These are phyloP conservation scores for Tipula unca DNA, from an alignment of 2,888 invertebrate genomes.

Conservation along the genomic window DNA sequence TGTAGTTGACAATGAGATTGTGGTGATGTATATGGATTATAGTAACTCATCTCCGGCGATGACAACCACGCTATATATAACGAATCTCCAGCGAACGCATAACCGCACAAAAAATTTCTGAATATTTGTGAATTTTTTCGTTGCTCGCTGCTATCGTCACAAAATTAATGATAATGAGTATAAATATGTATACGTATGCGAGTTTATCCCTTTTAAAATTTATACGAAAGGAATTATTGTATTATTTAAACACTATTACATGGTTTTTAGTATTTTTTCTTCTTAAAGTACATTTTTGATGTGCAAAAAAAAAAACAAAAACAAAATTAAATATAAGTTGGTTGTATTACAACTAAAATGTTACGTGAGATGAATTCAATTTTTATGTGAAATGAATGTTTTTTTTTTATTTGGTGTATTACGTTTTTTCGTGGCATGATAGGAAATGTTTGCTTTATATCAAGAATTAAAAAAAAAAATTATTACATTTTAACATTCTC, in stretches of 20 bases:
- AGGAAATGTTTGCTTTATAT: not conserved
- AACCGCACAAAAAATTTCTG: not conserved
- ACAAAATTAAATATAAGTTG: not conserved
- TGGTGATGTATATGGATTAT: not conserved
- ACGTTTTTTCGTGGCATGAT: not conserved
- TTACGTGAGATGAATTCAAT: constrained; percentile 17
- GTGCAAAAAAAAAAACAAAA: constrained; percentile 18
- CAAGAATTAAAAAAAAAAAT: not conserved
- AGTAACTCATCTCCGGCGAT: not conserved
- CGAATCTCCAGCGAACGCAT: not conserved
- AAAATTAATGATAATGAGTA: not conserved
- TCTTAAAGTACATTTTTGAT: not conserved
- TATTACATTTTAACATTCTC: not conserved
- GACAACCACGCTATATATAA: not conserved
- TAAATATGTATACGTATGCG: not conserved
- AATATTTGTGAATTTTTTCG: not conserved
- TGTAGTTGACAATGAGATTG: not conserved
- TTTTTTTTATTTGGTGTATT: not conserved
- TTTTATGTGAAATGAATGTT: not conserved
- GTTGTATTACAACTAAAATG: constrained; percentile 18
- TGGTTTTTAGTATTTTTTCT: constrained; percentile 15
- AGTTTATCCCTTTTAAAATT: not conserved
- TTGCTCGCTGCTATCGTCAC: not conserved
- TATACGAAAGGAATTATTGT: not conserved
- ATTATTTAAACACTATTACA: constrained; percentile 19